phyloP scores from a whole-genome alignment of 2,113 vertebrate genomes.

The Psophia crepitans region DNA sequence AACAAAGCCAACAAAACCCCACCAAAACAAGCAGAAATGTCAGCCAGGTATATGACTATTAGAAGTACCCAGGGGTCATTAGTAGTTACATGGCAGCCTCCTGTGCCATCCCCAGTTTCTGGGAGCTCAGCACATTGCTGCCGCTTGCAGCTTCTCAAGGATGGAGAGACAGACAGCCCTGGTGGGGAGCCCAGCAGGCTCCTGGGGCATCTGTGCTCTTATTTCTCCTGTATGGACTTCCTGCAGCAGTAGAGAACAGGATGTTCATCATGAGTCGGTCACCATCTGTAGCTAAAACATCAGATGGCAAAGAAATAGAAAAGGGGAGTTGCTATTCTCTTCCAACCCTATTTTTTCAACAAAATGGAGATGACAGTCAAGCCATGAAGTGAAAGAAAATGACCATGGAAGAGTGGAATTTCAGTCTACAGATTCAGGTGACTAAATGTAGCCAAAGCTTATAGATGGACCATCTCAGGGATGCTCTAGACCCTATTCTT shows the following conservation, averaged over 20 bases:
- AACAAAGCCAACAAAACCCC: too few relatives aligned
- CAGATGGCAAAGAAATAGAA: background rate
- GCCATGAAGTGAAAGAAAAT: background rate
- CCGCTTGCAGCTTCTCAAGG: background rate
- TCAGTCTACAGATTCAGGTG: background rate
- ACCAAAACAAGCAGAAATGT: background rate
- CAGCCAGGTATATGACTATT: background rate
- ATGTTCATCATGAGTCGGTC: background rate
- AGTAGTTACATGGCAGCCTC: background rate
- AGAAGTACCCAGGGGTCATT: background rate
- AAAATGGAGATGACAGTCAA: background rate
- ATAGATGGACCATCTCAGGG: background rate
- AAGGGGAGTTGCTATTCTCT: background rate
- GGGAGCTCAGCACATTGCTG: background rate
- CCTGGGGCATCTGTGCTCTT: background rate
- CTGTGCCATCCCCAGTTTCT: background rate
- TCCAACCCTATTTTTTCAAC: background rate
- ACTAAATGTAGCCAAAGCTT: background rate
- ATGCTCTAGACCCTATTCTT: background rate
- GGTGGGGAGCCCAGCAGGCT: background rate
- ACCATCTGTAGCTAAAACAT: conserved; percentile 35
- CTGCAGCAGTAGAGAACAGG: conserved; percentile 17
- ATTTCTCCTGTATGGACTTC: background rate
- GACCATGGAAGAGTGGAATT: background rate
- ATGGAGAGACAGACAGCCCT: background rate